A percentile compares a stretch with the other conserved stretches of the same genome.
phyloP scores from a whole-genome alignment of 2,113 vertebrate species.

The Dicerorhinus sumatrensis region DNA sequence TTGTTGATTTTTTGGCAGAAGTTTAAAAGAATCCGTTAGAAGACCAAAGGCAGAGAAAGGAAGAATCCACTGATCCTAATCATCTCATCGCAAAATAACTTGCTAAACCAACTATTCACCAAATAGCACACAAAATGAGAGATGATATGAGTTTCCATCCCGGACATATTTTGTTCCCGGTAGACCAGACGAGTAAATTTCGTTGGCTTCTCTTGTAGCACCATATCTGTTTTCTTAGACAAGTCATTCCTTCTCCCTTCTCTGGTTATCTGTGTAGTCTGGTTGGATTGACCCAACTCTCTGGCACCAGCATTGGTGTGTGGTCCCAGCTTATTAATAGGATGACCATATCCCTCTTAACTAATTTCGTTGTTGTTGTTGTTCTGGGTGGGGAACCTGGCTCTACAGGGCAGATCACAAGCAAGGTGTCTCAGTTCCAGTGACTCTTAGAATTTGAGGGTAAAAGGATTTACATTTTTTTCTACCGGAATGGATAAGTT shows the following conservation, averaged over 20 bases:
- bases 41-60: background rate
- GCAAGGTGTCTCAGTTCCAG: background rate
- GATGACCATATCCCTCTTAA: background rate
- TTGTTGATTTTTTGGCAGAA: too few relatives aligned
- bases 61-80: background rate
- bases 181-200: background rate
- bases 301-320: background rate
- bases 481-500: background rate
- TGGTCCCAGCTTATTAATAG: background rate
- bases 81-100: background rate
- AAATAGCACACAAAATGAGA: background rate
- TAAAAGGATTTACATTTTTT: background rate
- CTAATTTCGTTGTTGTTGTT: background rate
- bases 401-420: background rate
- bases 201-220: background rate
- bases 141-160: background rate
- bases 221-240: background rate
- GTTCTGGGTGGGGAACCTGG: background rate
- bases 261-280: background rate
- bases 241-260: background rate
- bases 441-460: background rate
- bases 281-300: background rate
- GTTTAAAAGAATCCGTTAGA: background rate
- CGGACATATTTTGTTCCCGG: background rate
- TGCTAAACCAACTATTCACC: background rate